A percentile compares a stretch with the other conserved stretches of the same genome.
Evolutionary conservation across 2,797 vertebrate genomes (phyloP).

Genomic region (Staurois parvus): DNA sequence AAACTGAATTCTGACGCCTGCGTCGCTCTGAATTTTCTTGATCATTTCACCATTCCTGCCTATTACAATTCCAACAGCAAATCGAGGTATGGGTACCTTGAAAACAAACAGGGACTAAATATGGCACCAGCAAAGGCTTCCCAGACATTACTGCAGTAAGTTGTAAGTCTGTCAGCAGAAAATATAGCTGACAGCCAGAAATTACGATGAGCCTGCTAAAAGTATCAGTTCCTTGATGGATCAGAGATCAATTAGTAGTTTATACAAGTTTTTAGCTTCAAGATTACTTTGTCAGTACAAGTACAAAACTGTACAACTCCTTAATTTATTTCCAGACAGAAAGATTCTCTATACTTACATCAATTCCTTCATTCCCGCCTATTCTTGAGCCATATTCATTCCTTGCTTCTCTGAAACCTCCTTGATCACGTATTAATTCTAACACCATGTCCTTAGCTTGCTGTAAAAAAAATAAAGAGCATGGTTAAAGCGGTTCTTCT

Average conservation of each 20-base stretch:
- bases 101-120: neutral
- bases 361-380: slow-evolving; percentile 89
- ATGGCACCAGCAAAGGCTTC: too few relatives aligned
- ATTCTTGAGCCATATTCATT: slow-evolving; percentile 96
- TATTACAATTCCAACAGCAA: slow-evolving; percentile 98
- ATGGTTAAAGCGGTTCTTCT: slow-evolving; percentile 21
- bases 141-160: too few relatives aligned
- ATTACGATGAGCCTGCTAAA: too few relatives aligned
- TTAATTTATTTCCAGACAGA: too few relatives aligned
- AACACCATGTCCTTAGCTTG: slow-evolving; percentile 99
- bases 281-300: too few relatives aligned
- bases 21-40: slow-evolving; percentile 99
- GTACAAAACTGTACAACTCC: too few relatives aligned
- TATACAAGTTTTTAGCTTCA: too few relatives aligned
- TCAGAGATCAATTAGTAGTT: too few relatives aligned
- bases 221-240: too few relatives aligned
- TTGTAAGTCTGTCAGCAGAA: too few relatives aligned
- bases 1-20: slow-evolving; percentile 97
- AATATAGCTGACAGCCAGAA: too few relatives aligned
- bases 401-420: slow-evolving; percentile 94
- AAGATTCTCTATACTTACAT: slow-evolving; percentile 77
- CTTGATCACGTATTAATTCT: slow-evolving; percentile 98
- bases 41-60: slow-evolving; percentile 99
- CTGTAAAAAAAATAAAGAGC: slow-evolving; percentile 70
- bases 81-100: slow-evolving; percentile 95